Base-by-base conservation (phyloP, 2,888 invertebrate species). In the Eupelmus urozonus region DNA sequence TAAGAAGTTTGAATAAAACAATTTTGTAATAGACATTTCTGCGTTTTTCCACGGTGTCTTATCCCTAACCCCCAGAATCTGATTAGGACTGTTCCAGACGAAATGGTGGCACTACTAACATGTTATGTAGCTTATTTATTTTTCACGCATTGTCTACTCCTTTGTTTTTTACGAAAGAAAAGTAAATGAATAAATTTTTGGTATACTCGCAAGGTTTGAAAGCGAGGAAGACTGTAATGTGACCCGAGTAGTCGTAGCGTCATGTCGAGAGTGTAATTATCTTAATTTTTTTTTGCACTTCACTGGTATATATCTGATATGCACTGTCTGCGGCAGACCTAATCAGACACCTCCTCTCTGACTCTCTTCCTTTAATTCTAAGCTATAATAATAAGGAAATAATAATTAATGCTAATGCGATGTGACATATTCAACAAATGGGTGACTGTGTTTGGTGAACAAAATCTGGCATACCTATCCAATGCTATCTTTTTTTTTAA, bases 51-150 rank as follows among this genome's bases (percentile, higher is more conserved):
- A 79, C 81, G 82, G 65, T 84, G 76, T 81, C 82, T 82, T 83
- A 84, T 53, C n/a, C 88, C 83, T 81, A 80, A 86, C 81, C 85
- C 86, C 83, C 84, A 85, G 83, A 88, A 88, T 89, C 90, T 90
- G 90, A 90, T 90, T 90, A 89, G 90, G 90, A 89, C 88, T 90
- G 90, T 90, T 90, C 90, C 90, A 90, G 90, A 89, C 88, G 82
- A 85, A 80, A 84, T 84, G 85, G 85, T 84, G 85, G 84, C 84
- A 84, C 80, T 83, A 84, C 83, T 84, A 84, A 81, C 81, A 81
- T 18, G 16, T 69, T 42, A 67, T 60, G 20, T 63, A 73, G 78
- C 70, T 78, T 78, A 59, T 66, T 65, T 75, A 40, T 76, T 67
- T 76, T 76, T 65, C 73, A 76, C 57, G 45, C 67, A 63, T 72